phyloP scores from a whole-genome alignment of 1,140 invertebrate genomes.

The Cataglyphis hispanica region DNA sequence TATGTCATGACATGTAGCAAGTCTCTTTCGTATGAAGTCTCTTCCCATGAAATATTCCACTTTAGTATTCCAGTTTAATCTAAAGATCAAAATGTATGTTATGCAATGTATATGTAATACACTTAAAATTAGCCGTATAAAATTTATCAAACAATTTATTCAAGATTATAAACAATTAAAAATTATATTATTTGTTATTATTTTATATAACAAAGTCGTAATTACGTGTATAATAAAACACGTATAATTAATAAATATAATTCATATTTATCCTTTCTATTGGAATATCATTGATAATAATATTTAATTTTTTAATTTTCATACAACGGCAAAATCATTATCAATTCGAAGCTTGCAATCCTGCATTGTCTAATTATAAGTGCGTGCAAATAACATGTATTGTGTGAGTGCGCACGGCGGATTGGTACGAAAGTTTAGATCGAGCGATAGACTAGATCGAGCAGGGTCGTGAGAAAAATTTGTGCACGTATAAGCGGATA shows the following conservation, averaged over 20 bases:
- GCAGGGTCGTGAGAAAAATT: conserved; percentile 61
- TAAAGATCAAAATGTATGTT: too few species aligned
- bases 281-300: neutral
- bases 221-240: too few species aligned
- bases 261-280: neutral
- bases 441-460: conserved; percentile 51
- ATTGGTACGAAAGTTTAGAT: conserved; percentile 56
- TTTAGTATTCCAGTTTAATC: too few species aligned
- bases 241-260: too few species aligned
- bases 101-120: neutral
- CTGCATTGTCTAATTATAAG: conserved; percentile 68
- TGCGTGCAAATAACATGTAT: conserved; percentile 57
- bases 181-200: neutral
- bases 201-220: neutral
- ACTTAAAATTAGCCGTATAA: neutral
- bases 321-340: neutral
- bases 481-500: conserved; percentile 35
- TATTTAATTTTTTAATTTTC: neutral
- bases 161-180: neutral
- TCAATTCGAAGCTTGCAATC: conserved; percentile 14
- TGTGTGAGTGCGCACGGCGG: conserved; percentile 33
- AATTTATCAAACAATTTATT: neutral
- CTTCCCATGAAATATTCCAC: conserved; percentile 7
- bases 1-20: conserved; percentile 6
- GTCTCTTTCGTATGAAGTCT: conserved; percentile 29